phyloP scores from a whole-genome alignment of 2,113 vertebrate genomes.

The Mirza zaza region DNA sequence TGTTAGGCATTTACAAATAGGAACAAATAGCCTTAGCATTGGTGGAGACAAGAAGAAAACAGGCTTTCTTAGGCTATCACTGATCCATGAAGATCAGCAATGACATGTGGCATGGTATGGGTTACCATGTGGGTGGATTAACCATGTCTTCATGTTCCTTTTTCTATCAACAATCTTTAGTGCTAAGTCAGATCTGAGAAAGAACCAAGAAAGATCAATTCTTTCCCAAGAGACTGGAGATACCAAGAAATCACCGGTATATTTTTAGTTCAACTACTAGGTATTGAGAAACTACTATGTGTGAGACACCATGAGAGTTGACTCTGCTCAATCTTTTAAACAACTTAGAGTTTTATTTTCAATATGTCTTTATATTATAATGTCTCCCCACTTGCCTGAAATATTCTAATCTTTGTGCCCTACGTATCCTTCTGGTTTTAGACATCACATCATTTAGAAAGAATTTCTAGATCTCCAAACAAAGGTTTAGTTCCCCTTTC shows the following conservation, averaged over 20 bases:
- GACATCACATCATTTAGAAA: slow-evolving; percentile 9
- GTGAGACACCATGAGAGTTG: neutral
- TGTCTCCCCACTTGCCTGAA: neutral
- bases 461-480: slow-evolving; percentile 10
- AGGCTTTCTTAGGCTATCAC: neutral
- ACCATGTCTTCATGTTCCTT: neutral
- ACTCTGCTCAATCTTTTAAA: neutral
- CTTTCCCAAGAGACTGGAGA: neutral
- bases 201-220: neutral
- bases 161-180: neutral
- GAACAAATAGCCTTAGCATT: slow-evolving; percentile 33
- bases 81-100: neutral
- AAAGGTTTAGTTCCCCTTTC: slow-evolving; percentile 30
- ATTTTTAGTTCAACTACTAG: neutral
- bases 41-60: neutral
- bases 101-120: neutral
- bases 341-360: neutral
- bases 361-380: neutral
- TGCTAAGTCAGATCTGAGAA: slow-evolving; percentile 16
- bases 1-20: slow-evolving; percentile 27
- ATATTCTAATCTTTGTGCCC: slow-evolving; percentile 18
- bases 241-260: neutral
- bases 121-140: neutral
- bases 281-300: neutral
- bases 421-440: neutral